Percentiles rank a stretch among this genome's conserved stretches.
Evolutionary conservation across 2,113 vertebrate genomes (phyloP).

Genomic region (Cochlearius cochlearius): DNA sequence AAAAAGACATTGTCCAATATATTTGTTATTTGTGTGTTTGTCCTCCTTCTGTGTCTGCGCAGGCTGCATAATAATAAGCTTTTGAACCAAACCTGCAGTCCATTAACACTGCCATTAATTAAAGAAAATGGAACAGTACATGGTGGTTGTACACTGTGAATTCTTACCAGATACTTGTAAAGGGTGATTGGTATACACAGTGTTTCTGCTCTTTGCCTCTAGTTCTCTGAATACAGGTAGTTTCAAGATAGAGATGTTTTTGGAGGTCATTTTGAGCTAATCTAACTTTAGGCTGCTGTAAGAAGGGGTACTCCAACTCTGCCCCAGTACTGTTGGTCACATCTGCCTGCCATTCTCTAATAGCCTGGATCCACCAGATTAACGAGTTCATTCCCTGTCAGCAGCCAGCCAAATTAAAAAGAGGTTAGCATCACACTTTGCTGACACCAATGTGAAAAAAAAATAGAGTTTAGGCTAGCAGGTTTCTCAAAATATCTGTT

Average conservation of each 20-base stretch:
- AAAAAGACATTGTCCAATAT: neutral
- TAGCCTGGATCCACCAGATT: neutral
- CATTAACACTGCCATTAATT: neutral
- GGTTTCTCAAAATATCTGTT: neutral
- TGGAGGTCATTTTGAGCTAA: neutral
- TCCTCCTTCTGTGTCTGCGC: neutral
- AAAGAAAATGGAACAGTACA: neutral
- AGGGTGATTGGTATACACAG: neutral
- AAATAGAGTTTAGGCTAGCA: neutral
- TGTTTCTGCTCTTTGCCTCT: neutral
- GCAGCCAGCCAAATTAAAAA: neutral
- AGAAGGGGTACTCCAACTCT: neutral
- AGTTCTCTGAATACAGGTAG: neutral
- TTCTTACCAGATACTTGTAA: neutral
- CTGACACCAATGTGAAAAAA: neutral
- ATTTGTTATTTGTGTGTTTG: neutral
- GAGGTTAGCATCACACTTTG: neutral
- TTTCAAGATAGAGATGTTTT: neutral
- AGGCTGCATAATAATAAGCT: neutral
- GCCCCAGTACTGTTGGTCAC: neutral
- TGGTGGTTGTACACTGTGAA: neutral
- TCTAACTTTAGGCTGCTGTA: neutral
- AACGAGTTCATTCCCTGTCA: neutral
- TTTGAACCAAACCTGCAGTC: neutral
- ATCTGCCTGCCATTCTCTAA: neutral